Conservation (phyloP, 2,888 invertebrate genomes). For the Volucella bombylans region DNA sequence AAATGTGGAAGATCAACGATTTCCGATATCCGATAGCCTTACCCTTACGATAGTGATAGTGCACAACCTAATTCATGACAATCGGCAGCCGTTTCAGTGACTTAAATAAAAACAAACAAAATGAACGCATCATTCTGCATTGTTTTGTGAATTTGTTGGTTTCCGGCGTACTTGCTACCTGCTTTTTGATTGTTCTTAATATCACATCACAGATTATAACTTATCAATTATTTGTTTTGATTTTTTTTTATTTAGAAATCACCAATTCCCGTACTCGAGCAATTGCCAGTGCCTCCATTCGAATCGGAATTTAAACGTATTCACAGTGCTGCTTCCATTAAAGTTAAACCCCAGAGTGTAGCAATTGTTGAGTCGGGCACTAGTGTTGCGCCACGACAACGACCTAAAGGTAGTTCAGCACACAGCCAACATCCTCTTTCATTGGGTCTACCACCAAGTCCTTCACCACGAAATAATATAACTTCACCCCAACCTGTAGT, state of each 20-base stretch:
- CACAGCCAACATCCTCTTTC: conserved; percentile 83
- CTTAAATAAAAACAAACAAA: too few species aligned
- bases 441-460: conserved; percentile 84
- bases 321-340: conserved; percentile 76
- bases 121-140: too few species aligned
- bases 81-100: too few species aligned
- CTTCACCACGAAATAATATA: conserved; percentile 82
- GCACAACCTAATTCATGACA: too few species aligned
- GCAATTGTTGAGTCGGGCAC: conserved; percentile 86
- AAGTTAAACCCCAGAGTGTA: conserved; percentile 81
- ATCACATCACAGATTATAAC: neutral
- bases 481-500: conserved; percentile 82
- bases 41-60: too few species aligned
- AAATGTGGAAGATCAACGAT: too few species aligned
- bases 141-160: too few species aligned
- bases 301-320: conserved; percentile 87
- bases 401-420: conserved; percentile 87
- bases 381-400: conserved; percentile 91
- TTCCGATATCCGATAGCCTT: too few species aligned
- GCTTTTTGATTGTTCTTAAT: too few species aligned
- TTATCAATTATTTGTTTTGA: neutral
- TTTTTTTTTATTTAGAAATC: conserved; percentile 84
- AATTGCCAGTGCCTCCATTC: conserved; percentile 86
- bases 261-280: conserved; percentile 86
- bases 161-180: too few species aligned